Base-by-base conservation (phyloP, 2,797 vertebrate genomes). In the Eutrigla gurnardus region DNA sequence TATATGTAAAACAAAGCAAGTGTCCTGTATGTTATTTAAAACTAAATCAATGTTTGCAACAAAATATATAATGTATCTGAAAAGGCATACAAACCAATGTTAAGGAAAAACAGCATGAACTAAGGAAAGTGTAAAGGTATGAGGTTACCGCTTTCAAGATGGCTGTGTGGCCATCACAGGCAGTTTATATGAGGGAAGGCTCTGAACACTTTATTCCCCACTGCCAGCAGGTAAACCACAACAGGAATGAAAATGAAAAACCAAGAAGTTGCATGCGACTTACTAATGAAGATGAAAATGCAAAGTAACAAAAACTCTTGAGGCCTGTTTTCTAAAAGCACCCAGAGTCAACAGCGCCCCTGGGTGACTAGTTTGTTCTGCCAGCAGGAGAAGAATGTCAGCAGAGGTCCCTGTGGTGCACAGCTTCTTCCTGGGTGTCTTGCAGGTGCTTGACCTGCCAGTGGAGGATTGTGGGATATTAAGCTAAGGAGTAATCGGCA, bases 391-490 rank as follows among this genome's bases (percentile, higher is more conserved):
- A n/a, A 15, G 54, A 50, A 3, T 9, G 9, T 65, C 50, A 59
- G 68, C 63, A 18, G 35, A 70, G 52, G 36, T 53, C 68, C 75
- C 65, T n/a, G 67, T 55, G 54, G 70, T 65, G 77, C 13, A 42
- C 36, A 5, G 62, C 61, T 58, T 17, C 0, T 2, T 72, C 72
- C 75, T 52, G 52, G 36, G 36, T 77, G 68, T 52, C 80, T 33
- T 62, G 36, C 75, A 65, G 72, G 33, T 70, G 79, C 77, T 73
- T 70, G 76, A 83, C 81, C 79, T 70, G 75, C 54, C 58, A 59
- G 66, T 65, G 62, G 53, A 69, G 58, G 75, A 74, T 58, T 50
- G 70, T 65, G 55, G 60, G 65, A 73, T 85, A 82, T 83, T 86
- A 78, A 59, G 68, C 53, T 79, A 61, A 32, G 64, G 66, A 75